Evolutionary conservation across 2,113 vertebrate species (phyloP).

Genomic region (Synchiropus splendidus): DNA sequence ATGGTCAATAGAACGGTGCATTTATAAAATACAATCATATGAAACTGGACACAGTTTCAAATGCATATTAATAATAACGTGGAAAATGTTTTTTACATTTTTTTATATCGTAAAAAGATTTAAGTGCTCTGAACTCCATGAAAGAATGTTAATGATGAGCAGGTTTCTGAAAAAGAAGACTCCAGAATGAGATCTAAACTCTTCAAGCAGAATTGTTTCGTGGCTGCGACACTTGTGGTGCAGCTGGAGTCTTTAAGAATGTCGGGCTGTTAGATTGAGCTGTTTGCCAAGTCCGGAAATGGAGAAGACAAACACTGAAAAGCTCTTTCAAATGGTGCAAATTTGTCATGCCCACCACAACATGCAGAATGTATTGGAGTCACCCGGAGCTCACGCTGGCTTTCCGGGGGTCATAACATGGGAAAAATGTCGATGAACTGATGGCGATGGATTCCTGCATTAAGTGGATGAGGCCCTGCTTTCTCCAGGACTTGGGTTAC

Average conservation of each 20-base stretch:
- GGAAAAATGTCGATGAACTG: slow-evolving; percentile 49
- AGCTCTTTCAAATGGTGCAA: slow-evolving; percentile 52
- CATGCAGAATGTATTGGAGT: slow-evolving; percentile 39
- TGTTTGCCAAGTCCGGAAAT: slow-evolving; percentile 58
- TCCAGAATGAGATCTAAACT: slow-evolving; percentile 8
- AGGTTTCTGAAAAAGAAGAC: no score
- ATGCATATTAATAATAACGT: no score
- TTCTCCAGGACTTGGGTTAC: slow-evolving; percentile 49
- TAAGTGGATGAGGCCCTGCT: slow-evolving; percentile 58
- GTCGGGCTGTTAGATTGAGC: no score
- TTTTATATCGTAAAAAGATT: no score
- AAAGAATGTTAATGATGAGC: no score
- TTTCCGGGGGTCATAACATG: slow-evolving; percentile 48
- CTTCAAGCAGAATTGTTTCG: slow-evolving; percentile 4
- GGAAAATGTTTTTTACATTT: no score
- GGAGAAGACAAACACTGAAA: slow-evolving; percentile 54
- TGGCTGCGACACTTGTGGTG: no score
- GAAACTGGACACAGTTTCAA: no score
- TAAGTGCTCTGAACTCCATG: no score
- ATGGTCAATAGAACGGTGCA: no score
- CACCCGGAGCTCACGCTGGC: slow-evolving; percentile 38
- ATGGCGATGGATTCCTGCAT: slow-evolving; percentile 64
- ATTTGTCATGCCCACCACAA: slow-evolving; percentile 64
- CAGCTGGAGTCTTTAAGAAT: no score
- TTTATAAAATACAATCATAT: no score